Evolutionary conservation across 2,888 invertebrate species (phyloP).

Genomic region (Cordilura impudica): DNA sequence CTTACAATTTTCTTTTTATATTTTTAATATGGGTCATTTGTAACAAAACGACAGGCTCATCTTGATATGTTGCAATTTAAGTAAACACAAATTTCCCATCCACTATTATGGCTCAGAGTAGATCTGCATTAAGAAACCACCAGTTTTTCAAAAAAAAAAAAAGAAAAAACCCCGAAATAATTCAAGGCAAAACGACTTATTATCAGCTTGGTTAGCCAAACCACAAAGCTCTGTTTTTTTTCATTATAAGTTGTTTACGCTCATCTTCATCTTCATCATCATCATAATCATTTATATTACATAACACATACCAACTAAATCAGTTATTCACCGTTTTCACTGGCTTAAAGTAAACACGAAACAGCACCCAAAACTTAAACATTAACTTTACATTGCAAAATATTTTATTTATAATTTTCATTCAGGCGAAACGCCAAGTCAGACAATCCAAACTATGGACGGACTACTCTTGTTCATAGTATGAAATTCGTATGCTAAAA

Average conservation of each 20-base stretch:
- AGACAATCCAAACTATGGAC: neutral
- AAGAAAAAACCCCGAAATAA: neutral
- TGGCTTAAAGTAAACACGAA: too few relatives aligned
- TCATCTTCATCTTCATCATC: neutral
- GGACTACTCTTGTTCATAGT: neutral
- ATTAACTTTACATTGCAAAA: neutral
- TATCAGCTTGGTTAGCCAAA: neutral
- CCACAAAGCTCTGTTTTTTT: neutral
- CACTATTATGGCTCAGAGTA: neutral
- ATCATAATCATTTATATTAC: neutral
- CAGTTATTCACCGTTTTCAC: too few relatives aligned
- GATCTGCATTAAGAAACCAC: neutral
- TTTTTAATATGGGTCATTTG: neutral
- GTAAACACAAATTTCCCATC: too few relatives aligned
- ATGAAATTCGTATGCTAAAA: neutral
- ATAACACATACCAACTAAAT: too few relatives aligned
- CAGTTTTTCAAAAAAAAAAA: neutral
- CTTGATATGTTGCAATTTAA: neutral
- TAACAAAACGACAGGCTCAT: neutral
- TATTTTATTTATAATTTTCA: neutral
- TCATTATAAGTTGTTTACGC: too few relatives aligned
- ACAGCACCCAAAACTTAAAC: neutral
- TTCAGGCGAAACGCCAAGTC: neutral
- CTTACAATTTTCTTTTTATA: neutral
- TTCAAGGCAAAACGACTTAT: constrained; percentile 9